These are phyloP conservation scores for Ia io DNA, from an alignment of 2,113 vertebrate species.

Conservation along the genomic window DNA sequence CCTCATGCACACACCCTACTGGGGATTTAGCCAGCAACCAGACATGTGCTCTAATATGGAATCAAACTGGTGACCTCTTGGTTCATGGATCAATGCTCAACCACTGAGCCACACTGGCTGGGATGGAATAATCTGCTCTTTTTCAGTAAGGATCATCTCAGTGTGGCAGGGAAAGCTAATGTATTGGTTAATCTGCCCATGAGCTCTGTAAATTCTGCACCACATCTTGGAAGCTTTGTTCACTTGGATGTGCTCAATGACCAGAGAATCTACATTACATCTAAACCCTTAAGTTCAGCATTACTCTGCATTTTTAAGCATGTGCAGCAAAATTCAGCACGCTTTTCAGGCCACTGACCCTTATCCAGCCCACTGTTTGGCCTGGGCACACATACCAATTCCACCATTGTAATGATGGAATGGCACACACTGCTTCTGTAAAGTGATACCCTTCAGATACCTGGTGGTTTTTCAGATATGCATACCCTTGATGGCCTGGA, in stretches of 20 bases:
- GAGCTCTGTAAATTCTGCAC: background rate
- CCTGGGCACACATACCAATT: background rate
- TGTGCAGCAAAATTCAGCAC: background rate
- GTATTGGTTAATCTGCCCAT: background rate
- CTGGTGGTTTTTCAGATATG: background rate
- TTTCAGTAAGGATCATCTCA: background rate
- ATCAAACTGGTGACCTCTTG: too few relatives aligned
- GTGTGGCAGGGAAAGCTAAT: background rate
- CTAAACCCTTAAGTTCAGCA: background rate
- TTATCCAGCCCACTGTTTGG: background rate
- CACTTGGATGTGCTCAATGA: background rate
- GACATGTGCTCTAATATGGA: too few relatives aligned
- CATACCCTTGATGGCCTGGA: background rate
- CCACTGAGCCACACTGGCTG: too few relatives aligned
- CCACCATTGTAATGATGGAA: background rate
- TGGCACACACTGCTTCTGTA: background rate
- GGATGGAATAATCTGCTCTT: background rate
- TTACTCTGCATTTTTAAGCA: background rate
- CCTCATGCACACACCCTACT: too few relatives aligned
- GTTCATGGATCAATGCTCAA: too few relatives aligned
- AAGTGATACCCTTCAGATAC: background rate
- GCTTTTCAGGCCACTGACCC: background rate
- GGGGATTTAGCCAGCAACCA: too few relatives aligned
- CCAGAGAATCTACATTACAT: background rate
- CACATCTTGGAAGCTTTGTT: background rate